Base-by-base conservation (phyloP, 2,797 vertebrate species). In the Pelochelys cantorii region DNA sequence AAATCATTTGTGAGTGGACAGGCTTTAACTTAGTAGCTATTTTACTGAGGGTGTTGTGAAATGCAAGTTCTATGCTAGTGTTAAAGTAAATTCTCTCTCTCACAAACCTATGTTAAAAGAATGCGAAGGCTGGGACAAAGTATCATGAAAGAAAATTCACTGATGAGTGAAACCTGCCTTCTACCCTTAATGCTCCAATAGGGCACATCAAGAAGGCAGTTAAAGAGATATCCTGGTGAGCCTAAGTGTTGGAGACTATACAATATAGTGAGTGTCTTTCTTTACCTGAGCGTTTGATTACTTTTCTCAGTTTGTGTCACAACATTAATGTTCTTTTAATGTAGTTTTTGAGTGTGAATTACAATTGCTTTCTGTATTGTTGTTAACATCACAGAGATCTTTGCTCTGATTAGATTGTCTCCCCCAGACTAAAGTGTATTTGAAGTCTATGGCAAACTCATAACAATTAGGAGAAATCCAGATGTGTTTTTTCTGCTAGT, bases 1-100 rank as follows among this genome's bases (percentile, higher is more conserved):
- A 93, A 89, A 82, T 25, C 20, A 10, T 37, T 11, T 94, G 31
- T 81, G 80, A 89, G 84, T 71, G 87, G 57, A 20, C n/a, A 91
- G 92, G 55, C 81, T 93, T 91, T 91, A 77, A 90, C 71, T 75
- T 81, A 11, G 20, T 34, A 75, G 3, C 3, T 79, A 3, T 81
- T 95, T 84, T 89, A 77, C 20, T 37, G 4, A 8, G 2, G 34
- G 27, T 77, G 87, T 85, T 87, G n/a, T 94, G 88, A 95, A 93
- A 54, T 82, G 48, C 3, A 55, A 52, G n/a, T 93, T 91, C 77
- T 90, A 91, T 96, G 85, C 71, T 9, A 4, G 75, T 85, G 79
- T 48, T 48, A 71, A 84, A 2, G 1, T 1, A 22, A 82, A 56
- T 79, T 78, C 85, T 22, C 10, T 68, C n/a, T 22, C 62, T 54